Base-by-base conservation (phyloP, 2,888 invertebrate genomes). In the Cerastis rubricosa region DNA sequence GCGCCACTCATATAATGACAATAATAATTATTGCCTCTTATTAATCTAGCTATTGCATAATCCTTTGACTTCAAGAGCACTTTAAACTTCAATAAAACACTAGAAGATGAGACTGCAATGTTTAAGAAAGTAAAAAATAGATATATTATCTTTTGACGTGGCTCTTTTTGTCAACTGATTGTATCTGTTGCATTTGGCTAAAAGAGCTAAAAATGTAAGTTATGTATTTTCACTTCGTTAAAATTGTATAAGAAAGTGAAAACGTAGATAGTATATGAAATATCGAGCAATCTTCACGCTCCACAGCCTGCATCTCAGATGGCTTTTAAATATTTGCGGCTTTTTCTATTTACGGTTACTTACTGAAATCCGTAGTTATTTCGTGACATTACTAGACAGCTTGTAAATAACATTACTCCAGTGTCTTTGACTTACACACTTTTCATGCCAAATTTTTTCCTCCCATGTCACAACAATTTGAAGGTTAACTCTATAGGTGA, bases 281-380 rank as follows among this genome's bases (percentile, higher is more conserved):
- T 74, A 82, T 85, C 78, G 51, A 84, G 29, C 74, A 75, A 75
- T 83, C 63, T 84, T 83, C 64, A 85, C 86, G 86, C 79, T 83
- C 19, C 74, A 83, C 54, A 47, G 71, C 64, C 68, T 47, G 35
- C 70, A 40, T 77, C 45, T 71, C 25, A 71, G 64, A 85, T 71
- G 35, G 25, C 82, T 77, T 85, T 65, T 57, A 69, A 82, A 83
- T 74, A 82, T 65, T 71, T 81, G 77, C 64, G 2, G 71, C 22
- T 47, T 67, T 72, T 81, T 35, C 43, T 76, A 70, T 59, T 57
- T 49, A 71, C 77, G 25, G 29, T n/a, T 65, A 57, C 61, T 70
- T 71, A 43, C 43, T 77, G 69, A 49, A 63, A 67, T 64, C 35
- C 17, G 29, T 9, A 73, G 7, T 35, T 35, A 72, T 43, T 69